These are phyloP conservation scores for Panagrolaimus sp. DNA, from an alignment of 1,140 invertebrate species.

Conservation along the genomic window DNA sequence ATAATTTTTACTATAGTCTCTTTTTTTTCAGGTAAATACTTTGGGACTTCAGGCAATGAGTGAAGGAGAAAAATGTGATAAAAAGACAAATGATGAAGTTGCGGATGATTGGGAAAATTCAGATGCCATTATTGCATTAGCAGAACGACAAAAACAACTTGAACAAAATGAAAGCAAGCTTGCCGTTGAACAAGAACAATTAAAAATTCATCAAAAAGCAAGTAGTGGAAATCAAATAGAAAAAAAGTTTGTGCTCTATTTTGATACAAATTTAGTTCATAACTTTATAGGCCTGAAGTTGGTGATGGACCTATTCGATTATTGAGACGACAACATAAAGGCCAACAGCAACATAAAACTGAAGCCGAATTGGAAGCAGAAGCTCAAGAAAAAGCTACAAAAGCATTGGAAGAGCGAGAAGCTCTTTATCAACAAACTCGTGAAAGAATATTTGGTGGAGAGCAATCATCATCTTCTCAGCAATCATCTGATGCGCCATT, in stretches of 20 bases:
- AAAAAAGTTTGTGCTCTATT: not conserved
- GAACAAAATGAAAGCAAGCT: not conserved
- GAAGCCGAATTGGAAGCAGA: not conserved
- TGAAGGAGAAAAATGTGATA: constrained; percentile 2
- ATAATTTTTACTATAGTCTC: no score
- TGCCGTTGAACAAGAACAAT: not conserved
- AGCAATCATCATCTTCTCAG: not conserved
- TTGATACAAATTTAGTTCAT: not conserved
- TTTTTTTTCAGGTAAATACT: no score
- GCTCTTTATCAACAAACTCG: constrained; percentile 16
- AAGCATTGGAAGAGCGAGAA: constrained; percentile 15
- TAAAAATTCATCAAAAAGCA: not conserved
- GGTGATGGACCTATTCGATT: constrained; percentile 2
- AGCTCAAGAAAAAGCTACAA: not conserved
- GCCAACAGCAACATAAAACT: not conserved
- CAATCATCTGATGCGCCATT: not conserved
- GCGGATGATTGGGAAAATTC: constrained; percentile 3
- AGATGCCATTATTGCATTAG: not conserved
- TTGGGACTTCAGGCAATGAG: constrained; percentile 3
- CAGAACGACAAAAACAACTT: not conserved
- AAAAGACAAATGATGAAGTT: not conserved
- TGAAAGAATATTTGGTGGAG: constrained; percentile 17
- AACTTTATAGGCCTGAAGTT: not conserved
- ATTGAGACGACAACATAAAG: not conserved
- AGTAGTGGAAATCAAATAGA: not conserved